Percentiles rank a stretch among this genome's conserved stretches.
Conservation (phyloP, 2,888 invertebrate species). For the Cheilosia pagana region DNA sequence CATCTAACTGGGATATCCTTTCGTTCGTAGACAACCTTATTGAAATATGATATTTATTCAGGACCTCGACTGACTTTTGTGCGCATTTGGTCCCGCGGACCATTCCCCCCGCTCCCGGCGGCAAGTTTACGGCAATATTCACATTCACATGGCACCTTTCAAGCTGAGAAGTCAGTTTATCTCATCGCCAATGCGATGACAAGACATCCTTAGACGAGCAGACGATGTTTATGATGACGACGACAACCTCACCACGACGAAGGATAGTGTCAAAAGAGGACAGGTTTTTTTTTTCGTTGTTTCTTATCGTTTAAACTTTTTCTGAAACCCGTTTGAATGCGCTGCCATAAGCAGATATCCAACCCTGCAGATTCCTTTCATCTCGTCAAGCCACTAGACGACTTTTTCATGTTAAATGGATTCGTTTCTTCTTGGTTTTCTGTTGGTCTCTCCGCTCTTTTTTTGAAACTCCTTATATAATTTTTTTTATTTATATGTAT, state of each 20-base stretch:
- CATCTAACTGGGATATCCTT: background rate
- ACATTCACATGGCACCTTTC: constrained; percentile 58
- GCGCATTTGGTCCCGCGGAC: constrained; percentile 5
- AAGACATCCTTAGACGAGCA: constrained; percentile 36
- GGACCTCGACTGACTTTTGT: constrained; percentile 50
- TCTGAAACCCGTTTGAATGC: constrained; percentile 39
- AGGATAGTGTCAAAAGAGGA: constrained; percentile 36
- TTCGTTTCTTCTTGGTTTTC: constrained; percentile 57
- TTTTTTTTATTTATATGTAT: too few relatives aligned
- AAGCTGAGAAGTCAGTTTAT: constrained; percentile 46
- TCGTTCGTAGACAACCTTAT: constrained; percentile 39
- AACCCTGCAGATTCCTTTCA: constrained; percentile 51
- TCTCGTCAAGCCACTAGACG: constrained; percentile 48
- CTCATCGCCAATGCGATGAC: constrained; percentile 39
- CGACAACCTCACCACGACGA: constrained; percentile 7
- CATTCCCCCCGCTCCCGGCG: background rate
- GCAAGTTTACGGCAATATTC: constrained; percentile 14
- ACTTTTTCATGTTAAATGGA: constrained; percentile 54
- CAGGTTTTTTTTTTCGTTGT: constrained; percentile 22
- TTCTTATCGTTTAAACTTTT: constrained; percentile 34
- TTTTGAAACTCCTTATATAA: background rate
- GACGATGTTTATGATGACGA: constrained; percentile 44
- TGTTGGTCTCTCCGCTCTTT: constrained; percentile 30
- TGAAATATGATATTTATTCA: constrained; percentile 67
- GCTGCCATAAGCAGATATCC: constrained; percentile 50